These are phyloP conservation scores for Drosophila formosana DNA, from an alignment of 2,888 invertebrate species.

Conservation along the genomic window DNA sequence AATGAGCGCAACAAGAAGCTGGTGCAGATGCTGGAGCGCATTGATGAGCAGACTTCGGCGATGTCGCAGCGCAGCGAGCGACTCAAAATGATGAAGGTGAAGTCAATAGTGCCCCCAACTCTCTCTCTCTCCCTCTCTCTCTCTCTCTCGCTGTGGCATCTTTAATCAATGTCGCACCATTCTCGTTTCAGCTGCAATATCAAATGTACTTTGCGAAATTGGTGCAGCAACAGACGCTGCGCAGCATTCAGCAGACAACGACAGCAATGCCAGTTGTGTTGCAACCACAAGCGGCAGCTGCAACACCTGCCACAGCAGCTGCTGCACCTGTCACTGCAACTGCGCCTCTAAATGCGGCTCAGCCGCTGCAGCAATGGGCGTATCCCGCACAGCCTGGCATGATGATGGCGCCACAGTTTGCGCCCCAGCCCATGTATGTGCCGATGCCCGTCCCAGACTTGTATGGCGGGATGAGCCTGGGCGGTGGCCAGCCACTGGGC, in stretches of 20 bases:
- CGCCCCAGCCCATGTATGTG: constrained; percentile 59
- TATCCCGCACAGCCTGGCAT: constrained; percentile 58
- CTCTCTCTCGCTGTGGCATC: neutral
- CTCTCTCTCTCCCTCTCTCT: too few species aligned
- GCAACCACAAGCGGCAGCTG: constrained; percentile 39
- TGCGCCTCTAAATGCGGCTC: constrained; percentile 13
- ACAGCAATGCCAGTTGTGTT: constrained; percentile 42
- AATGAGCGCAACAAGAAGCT: constrained; percentile 88
- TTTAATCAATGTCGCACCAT: constrained; percentile 27
- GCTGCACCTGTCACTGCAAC: constrained; percentile 12
- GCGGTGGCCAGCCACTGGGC: constrained; percentile 14
- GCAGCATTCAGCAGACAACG: constrained; percentile 78
- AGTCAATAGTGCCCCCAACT: constrained; percentile 5
- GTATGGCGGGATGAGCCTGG: constrained; percentile 38
- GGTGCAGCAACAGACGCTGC: constrained; percentile 82
- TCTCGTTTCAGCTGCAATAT: constrained; percentile 79
- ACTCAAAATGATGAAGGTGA: constrained; percentile 86
- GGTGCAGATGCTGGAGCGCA: constrained; percentile 86
- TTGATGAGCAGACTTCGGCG: constrained; percentile 87
- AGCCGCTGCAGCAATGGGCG: constrained; percentile 68
- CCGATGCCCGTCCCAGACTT: constrained; percentile 55
- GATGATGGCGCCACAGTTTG: constrained; percentile 67
- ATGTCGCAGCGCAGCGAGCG: constrained; percentile 88
- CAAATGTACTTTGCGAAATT: constrained; percentile 85
- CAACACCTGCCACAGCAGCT: constrained; percentile 29